phyloP scores from a whole-genome alignment of 2,113 vertebrate genomes.

The Phodopus roborovskii region DNA sequence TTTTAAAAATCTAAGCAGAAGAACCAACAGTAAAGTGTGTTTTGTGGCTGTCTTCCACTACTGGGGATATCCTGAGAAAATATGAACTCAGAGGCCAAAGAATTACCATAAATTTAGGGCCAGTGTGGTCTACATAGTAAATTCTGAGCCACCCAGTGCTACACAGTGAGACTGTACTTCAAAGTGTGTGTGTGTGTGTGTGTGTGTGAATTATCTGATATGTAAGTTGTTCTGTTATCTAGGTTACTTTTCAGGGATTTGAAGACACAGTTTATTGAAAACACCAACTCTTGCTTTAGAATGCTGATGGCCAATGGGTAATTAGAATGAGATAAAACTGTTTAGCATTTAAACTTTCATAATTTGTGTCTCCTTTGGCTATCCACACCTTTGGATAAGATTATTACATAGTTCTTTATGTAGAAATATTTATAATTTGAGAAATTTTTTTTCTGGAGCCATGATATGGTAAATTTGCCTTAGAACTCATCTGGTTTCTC shows the following conservation, averaged over 20 bases:
- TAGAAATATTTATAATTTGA: neutral
- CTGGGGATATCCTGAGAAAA: neutral
- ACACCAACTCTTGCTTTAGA: neutral
- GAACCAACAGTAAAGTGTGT: neutral
- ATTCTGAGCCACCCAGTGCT: neutral
- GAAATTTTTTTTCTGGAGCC: neutral
- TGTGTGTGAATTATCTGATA: neutral
- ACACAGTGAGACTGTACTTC: neutral
- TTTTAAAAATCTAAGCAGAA: constrained; percentile 4
- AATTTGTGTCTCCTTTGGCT: neutral
- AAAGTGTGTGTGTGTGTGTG: neutral
- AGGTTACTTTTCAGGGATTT: neutral
- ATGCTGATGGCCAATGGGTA: neutral
- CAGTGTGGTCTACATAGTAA: neutral
- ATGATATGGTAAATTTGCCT: neutral
- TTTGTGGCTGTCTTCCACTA: neutral
- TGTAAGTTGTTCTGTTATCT: too few species aligned
- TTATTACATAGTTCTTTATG: neutral
- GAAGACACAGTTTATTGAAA: neutral
- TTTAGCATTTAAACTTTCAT: neutral
- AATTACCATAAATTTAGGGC: neutral
- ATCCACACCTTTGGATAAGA: neutral
- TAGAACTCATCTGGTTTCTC: neutral
- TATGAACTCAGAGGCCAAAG: neutral
- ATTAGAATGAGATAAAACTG: neutral